These are phyloP conservation scores for Hydrotaea cyrtoneurina DNA, from an alignment of 2,888 invertebrate species.

Conservation along the genomic window DNA sequence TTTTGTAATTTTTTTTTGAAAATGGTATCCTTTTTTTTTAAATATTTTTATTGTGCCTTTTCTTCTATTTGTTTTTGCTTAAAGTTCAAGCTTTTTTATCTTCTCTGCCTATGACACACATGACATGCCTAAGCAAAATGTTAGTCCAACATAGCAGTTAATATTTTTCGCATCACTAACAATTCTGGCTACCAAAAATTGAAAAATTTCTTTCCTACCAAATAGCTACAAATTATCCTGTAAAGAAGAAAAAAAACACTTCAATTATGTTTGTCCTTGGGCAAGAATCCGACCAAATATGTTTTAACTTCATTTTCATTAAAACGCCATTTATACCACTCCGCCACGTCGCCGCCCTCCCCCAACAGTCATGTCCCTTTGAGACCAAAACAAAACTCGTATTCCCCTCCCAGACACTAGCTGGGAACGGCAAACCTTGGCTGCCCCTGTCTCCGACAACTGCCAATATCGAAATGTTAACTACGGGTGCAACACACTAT, in stretches of 20 bases:
- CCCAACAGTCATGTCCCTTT: background rate
- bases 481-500: background rate
- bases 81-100: no score
- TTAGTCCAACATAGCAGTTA: background rate
- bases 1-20: no score
- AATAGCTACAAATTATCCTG: background rate
- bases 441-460: background rate
- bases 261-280: conserved; percentile 33
- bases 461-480: conserved; percentile 37
- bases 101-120: no score
- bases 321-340: conserved; percentile 14
- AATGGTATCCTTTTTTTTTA: no score
- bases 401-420: background rate
- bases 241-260: background rate
- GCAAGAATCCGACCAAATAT: conserved; percentile 9
- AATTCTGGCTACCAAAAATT: no score
- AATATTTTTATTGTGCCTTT: no score
- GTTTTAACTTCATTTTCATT: conserved; percentile 39
- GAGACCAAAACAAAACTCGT: background rate
- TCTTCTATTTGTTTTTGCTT: no score
- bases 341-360: background rate
- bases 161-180: background rate
- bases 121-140: no score
- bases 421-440: background rate
- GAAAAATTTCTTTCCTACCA: background rate